Conservation (phyloP, 2,797 vertebrate genomes). For the Gallinago stenura region DNA sequence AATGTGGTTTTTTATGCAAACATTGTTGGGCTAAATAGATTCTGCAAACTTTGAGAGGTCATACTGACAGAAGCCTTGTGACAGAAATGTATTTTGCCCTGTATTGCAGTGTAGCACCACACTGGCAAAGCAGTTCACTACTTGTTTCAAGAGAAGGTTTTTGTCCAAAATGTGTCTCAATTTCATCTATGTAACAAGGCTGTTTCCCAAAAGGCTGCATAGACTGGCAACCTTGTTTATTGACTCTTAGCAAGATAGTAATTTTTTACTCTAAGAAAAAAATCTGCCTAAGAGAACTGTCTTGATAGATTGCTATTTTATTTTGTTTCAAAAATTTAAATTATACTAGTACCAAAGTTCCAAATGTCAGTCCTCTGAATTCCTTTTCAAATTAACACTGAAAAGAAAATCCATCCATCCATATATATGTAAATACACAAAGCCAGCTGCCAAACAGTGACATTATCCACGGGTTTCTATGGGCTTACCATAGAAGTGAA, state of each 20-base stretch:
- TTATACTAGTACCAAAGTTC: conserved; percentile 11
- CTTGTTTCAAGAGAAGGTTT: not conserved
- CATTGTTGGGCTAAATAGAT: not conserved
- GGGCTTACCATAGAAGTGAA: conserved; percentile 6
- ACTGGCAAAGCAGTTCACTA: not conserved
- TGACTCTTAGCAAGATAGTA: not conserved
- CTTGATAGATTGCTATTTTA: not conserved
- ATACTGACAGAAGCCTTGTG: not conserved
- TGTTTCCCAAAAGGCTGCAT: not conserved
- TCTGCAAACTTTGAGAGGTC: not conserved
- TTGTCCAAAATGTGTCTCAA: not conserved
- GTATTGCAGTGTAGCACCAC: not conserved
- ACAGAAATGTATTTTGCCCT: not conserved
- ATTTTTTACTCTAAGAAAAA: conserved; percentile 23
- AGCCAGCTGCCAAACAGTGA: conserved; percentile 35
- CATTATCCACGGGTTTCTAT: conserved; percentile 7
- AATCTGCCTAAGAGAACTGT: not conserved
- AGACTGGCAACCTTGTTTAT: not conserved
- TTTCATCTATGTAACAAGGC: not conserved
- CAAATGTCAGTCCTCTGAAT: not conserved
- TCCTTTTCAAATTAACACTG: conserved; percentile 56
- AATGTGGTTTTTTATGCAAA: not conserved
- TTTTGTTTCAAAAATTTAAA: conserved; percentile 38
- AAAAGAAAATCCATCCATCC: conserved; percentile 45
- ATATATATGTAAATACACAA: conserved; percentile 52